Base-by-base conservation (phyloP, 2,888 invertebrate genomes). In the Euplagia quadripunctaria region DNA sequence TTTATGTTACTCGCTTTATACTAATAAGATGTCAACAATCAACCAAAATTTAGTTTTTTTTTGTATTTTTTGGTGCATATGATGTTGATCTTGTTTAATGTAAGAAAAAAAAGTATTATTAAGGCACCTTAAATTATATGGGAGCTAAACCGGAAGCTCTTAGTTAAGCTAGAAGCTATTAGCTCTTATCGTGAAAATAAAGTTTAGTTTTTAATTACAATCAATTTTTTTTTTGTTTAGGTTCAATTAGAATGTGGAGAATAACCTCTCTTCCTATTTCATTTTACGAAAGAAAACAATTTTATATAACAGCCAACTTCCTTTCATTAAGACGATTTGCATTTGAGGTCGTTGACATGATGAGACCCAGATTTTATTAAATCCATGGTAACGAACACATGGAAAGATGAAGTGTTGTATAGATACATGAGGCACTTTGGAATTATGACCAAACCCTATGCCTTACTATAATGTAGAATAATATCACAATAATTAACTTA, bases 291-390 rank as follows among this genome's bases (percentile, higher is more conserved):
- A 9, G 42, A 46, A 43, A 17, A 46, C 8, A 5, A 20, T 49
- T 68, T 65, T 71, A 71, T 71, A 20, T 58, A 69, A 42, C 73
- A 70, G 20, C 20, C 16, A 43, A 31, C 51, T 52, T 67, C 67
- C 68, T 66, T 70, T 46, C 52, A 20, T 9, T 31, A 17, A 31
- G 43, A 52, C 6, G 8, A 51, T 63, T 63, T 49, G 5, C 31
- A 7, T 46, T 46, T 16, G 63, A 70, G 71, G 74, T 74, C 74
- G 8, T 68, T 71, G 74, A 71, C 74, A 64, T 51, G 42, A 14
- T 9, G n/a, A 12, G 1, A 70, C 43, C 43, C 46, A 61, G 4
- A 49, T 58, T 63, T 42, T 61, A 11, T 58, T 55, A n/a, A 3
- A n/a, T 55, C 17, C 17, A n/a, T 52, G 5, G 9, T n/a, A 6